phyloP scores from a whole-genome alignment of 2,888 invertebrate species.

The Epinotia bilunana region DNA sequence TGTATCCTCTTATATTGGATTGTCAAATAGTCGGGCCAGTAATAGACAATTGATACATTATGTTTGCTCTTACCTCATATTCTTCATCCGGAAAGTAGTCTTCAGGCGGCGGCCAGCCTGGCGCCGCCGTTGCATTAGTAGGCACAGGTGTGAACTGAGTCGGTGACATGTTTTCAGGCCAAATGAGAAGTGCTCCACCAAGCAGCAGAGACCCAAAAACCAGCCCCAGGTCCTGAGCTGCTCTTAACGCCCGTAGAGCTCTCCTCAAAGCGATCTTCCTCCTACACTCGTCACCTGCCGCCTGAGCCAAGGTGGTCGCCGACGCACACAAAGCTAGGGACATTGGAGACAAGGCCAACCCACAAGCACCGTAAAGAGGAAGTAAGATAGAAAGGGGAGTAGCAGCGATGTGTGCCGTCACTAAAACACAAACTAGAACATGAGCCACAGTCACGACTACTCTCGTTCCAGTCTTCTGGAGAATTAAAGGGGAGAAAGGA shows the following conservation, averaged over 20 bases:
- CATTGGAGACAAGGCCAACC: slow-evolving; percentile 84
- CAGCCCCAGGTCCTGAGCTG: slow-evolving; percentile 77
- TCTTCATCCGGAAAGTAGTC: slow-evolving; percentile 84
- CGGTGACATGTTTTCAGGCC: slow-evolving; percentile 75
- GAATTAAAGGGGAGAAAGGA: slow-evolving; percentile 74
- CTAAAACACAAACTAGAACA: slow-evolving; percentile 83
- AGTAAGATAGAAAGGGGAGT: slow-evolving; percentile 71
- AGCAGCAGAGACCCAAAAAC: slow-evolving; percentile 73
- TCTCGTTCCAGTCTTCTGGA: slow-evolving; percentile 74
- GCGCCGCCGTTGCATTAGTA: slow-evolving; percentile 69
- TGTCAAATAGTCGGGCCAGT: background rate
- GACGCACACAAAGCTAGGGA: slow-evolving; percentile 84
- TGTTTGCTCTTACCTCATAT: slow-evolving; percentile 72
- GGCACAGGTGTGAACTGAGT: slow-evolving; percentile 72
- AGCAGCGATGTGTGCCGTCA: slow-evolving; percentile 83
- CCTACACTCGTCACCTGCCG: slow-evolving; percentile 75
- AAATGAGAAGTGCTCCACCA: slow-evolving; percentile 78
- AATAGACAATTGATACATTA: background rate
- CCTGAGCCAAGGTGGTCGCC: slow-evolving; percentile 84
- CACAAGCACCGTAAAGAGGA: slow-evolving; percentile 77
- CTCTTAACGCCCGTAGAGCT: slow-evolving; percentile 72
- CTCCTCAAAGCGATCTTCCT: slow-evolving; percentile 73
- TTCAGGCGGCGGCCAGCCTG: slow-evolving; percentile 75
- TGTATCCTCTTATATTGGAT: background rate
- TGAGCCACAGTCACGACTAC: slow-evolving; percentile 79